These are phyloP conservation scores for Cavia aperea DNA, from an alignment of 2,113 vertebrate species.

Conservation along the genomic window DNA sequence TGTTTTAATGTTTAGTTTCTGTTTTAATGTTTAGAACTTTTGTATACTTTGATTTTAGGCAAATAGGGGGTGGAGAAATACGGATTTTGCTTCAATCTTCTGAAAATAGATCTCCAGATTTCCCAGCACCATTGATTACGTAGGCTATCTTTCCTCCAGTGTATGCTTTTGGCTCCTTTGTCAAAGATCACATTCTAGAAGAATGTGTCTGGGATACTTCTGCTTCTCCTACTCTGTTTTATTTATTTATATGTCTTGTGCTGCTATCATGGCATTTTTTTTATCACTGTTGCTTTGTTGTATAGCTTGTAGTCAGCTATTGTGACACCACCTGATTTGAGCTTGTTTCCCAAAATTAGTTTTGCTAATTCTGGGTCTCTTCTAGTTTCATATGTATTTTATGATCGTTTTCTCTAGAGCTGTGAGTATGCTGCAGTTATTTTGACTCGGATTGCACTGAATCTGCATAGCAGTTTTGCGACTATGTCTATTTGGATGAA, in stretches of 20 bases:
- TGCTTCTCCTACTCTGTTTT: neutral
- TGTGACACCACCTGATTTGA: neutral
- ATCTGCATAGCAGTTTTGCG: neutral
- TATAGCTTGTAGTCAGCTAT: neutral
- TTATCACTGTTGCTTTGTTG: neutral
- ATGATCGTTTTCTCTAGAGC: neutral
- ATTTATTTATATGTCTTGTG: neutral
- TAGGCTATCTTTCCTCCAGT: neutral
- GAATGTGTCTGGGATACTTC: neutral
- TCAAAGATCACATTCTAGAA: neutral
- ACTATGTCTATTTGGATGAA: neutral
- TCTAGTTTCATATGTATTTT: neutral
- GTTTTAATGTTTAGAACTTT: neutral
- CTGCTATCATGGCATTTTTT: neutral
- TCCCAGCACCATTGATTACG: neutral
- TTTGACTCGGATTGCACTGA: neutral
- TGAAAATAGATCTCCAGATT: neutral
- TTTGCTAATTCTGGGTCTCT: neutral
- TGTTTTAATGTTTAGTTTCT: neutral
- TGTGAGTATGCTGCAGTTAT: neutral
- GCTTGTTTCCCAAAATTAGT: neutral
- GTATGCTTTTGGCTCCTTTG: neutral
- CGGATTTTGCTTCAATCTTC: neutral
- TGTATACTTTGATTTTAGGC: neutral
- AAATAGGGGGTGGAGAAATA: neutral